Conservation (phyloP, 2,113 vertebrate genomes). For the Seriola rivoliana region DNA sequence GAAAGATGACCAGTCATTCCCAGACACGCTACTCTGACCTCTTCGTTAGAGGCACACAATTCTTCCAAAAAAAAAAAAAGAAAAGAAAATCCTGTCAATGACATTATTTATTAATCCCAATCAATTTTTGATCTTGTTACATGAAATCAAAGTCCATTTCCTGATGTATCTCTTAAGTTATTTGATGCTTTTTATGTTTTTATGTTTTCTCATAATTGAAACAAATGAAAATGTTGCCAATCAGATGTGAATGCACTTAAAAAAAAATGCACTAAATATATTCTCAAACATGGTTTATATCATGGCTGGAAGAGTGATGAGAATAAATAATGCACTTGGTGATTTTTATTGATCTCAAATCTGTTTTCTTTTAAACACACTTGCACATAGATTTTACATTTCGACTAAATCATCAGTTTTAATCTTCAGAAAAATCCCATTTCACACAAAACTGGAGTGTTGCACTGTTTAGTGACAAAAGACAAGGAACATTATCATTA, state of each 20-base stretch:
- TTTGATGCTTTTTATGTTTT: not conserved
- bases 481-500: slow-evolving; percentile 1
- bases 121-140: not conserved
- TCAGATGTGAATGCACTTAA: slow-evolving; percentile 13
- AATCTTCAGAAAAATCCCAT: not conserved
- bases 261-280: not conserved
- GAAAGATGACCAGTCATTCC: slow-evolving; percentile 88
- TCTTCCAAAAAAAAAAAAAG: no score
- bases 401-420: not conserved
- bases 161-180: not conserved
- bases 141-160: not conserved
- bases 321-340: slow-evolving; percentile 40
- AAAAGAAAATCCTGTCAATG: not conserved
- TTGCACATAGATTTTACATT: not conserved
- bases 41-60: not conserved
- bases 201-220: not conserved
- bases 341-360: slow-evolving; percentile 4
- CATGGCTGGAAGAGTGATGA: slow-evolving; percentile 1
- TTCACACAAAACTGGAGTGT: slow-evolving; percentile 38
- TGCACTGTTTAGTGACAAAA: not conserved
- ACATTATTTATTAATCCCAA: slow-evolving; percentile 2
- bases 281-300: slow-evolving; percentile 2
- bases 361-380: slow-evolving; percentile 2
- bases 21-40: slow-evolving; percentile 87
- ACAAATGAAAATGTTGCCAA: slow-evolving; percentile 29